Evolutionary conservation across 2,888 invertebrate species (phyloP).

Genomic region (Linyphia triangularis): DNA sequence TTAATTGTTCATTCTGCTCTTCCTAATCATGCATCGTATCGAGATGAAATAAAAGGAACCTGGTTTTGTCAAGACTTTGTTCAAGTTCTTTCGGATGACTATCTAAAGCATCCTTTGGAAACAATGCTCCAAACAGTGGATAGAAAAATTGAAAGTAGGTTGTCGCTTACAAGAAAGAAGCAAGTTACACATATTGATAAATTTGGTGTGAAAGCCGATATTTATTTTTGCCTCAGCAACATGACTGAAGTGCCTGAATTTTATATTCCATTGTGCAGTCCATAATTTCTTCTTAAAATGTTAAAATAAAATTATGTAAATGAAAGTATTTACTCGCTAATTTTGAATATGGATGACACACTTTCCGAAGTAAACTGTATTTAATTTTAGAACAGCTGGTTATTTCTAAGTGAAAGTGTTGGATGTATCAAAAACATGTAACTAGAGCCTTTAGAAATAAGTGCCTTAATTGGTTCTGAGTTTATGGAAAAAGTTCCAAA

Average conservation of each 20-base stretch:
- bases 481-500: no score
- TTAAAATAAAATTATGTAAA: not conserved
- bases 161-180: slow-evolving; percentile 10
- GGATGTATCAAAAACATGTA: no score
- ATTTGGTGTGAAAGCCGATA: slow-evolving; percentile 1
- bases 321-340: not conserved
- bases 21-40: slow-evolving; percentile 29
- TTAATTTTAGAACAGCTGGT: no score
- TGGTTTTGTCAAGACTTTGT: slow-evolving; percentile 54
- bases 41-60: slow-evolving; percentile 37
- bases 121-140: slow-evolving; percentile 47
- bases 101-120: slow-evolving; percentile 31
- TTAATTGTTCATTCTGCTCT: slow-evolving; percentile 44
- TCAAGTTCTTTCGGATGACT: slow-evolving; percentile 22
- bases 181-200: slow-evolving; percentile 54
- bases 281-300: not conserved
- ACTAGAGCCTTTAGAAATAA: no score
- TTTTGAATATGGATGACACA: not conserved
- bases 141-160: slow-evolving; percentile 12
- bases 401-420: no score
- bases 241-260: not conserved
- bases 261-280: not conserved
- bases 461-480: no score
- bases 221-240: slow-evolving; percentile 9
- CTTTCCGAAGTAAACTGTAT: no score